Evolutionary conservation across 2,888 invertebrate genomes (phyloP).

Genomic region (Cancer borealis): DNA sequence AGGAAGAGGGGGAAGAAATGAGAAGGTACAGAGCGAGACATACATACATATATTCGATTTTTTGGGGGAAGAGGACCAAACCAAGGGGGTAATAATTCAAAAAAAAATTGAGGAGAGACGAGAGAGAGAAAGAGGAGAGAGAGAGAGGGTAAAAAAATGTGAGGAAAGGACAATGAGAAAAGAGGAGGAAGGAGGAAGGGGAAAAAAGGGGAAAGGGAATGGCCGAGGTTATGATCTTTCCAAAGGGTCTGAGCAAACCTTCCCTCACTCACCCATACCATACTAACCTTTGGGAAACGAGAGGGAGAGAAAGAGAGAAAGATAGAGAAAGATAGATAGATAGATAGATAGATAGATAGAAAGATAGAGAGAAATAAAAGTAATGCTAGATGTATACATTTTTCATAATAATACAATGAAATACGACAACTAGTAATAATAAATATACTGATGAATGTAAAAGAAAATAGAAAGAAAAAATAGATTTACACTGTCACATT

Average conservation of each 20-base stretch:
- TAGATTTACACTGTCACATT: too few relatives aligned
- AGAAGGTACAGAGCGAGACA: slow-evolving; percentile 31
- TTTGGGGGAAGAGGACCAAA: not conserved
- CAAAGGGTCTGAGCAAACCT: not conserved
- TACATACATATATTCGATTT: slow-evolving; percentile 33
- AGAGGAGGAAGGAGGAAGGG: not conserved
- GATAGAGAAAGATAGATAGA: too few relatives aligned
- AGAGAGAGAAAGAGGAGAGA: not conserved
- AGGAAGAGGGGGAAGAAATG: not conserved
- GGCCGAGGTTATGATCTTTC: too few relatives aligned
- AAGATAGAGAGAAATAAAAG: too few relatives aligned
- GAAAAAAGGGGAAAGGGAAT: not conserved
- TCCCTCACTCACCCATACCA: not conserved
- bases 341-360: too few relatives aligned
- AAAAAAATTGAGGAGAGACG: not conserved
- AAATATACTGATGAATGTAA: too few relatives aligned
- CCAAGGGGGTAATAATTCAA: not conserved
- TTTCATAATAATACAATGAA: too few relatives aligned
- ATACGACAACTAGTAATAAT: too few relatives aligned
- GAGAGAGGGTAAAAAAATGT: not conserved
- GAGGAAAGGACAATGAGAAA: not conserved
- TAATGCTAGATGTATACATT: too few relatives aligned
- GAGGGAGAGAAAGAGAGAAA: not conserved
- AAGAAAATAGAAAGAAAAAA: too few relatives aligned
- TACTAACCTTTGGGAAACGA: not conserved